phyloP scores from a whole-genome alignment of 2,113 vertebrate species.

The Clarias gariepinus region DNA sequence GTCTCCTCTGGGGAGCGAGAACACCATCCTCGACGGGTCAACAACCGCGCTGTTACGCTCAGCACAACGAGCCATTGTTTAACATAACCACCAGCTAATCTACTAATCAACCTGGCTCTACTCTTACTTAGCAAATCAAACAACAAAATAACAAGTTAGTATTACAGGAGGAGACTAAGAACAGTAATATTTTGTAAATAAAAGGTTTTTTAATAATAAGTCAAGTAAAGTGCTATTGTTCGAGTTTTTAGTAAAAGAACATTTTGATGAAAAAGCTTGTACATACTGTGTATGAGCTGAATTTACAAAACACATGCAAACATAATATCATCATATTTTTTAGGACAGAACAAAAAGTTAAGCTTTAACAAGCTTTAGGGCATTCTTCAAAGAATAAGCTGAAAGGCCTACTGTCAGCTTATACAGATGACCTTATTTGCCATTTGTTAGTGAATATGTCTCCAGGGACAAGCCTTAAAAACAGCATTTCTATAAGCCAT shows the following conservation, averaged over 20 bases:
- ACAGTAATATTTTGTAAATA: neutral
- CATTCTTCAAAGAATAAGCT: neutral
- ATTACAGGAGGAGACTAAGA: neutral
- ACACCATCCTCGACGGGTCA: conserved; percentile 32
- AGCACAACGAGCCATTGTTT: conserved; percentile 30
- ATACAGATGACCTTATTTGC: conserved; percentile 20
- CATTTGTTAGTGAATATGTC: conserved; percentile 43
- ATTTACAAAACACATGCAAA: neutral
- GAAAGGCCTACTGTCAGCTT: conserved; percentile 1
- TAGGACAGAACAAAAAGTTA: conserved; percentile 1
- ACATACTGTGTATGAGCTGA: neutral
- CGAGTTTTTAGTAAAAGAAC: neutral
- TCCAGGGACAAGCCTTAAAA: conserved; percentile 39
- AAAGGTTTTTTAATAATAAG: neutral
- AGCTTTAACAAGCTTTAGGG: conserved; percentile 11
- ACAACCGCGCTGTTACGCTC: conserved; percentile 22
- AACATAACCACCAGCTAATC: conserved; percentile 5
- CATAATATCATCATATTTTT: neutral
- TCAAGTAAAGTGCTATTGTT: neutral
- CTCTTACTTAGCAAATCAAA: conserved; percentile 24
- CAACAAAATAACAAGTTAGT: neutral
- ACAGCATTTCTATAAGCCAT: conserved; percentile 44
- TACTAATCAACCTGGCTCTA: neutral
- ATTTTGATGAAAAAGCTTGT: neutral
- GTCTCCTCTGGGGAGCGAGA: conserved; percentile 37